Evolutionary conservation across 2,113 vertebrate genomes (phyloP).

Genomic region (Emydura subglobosa): DNA sequence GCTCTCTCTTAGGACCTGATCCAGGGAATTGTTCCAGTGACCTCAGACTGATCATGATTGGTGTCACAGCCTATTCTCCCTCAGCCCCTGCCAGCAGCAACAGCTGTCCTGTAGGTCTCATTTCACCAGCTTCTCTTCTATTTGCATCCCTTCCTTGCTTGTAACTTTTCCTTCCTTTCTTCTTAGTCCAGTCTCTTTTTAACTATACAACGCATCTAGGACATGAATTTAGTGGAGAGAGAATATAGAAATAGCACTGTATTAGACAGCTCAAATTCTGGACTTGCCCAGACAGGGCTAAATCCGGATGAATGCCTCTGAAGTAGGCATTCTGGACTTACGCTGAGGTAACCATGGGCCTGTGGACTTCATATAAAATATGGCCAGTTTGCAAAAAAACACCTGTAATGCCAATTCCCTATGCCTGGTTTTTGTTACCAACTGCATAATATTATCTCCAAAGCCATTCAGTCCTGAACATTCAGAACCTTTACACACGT

Average conservation of each 20-base stretch:
- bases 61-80: not conserved
- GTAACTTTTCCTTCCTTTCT: not conserved
- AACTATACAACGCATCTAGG: not conserved
- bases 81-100: not conserved
- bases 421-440: not conserved
- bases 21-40: not conserved
- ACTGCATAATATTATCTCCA: not conserved
- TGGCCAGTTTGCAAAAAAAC: not conserved
- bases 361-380: not conserved
- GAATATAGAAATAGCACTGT: not conserved
- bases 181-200: not conserved
- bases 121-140: not conserved
- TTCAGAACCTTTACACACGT: not conserved
- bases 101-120: not conserved
- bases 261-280: not conserved
- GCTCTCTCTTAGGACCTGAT: not conserved
- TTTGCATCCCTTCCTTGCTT: not conserved
- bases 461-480: not conserved
- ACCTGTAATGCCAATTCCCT: not conserved
- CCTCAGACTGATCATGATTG: not conserved
- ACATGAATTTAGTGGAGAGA: fast-evolving
- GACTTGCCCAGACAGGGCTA: not conserved
- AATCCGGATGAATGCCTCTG: not conserved
- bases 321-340: not conserved
- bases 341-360: not conserved